Evolutionary conservation across 2,888 invertebrate species (phyloP).

Genomic region (Masnerella sp.): DNA sequence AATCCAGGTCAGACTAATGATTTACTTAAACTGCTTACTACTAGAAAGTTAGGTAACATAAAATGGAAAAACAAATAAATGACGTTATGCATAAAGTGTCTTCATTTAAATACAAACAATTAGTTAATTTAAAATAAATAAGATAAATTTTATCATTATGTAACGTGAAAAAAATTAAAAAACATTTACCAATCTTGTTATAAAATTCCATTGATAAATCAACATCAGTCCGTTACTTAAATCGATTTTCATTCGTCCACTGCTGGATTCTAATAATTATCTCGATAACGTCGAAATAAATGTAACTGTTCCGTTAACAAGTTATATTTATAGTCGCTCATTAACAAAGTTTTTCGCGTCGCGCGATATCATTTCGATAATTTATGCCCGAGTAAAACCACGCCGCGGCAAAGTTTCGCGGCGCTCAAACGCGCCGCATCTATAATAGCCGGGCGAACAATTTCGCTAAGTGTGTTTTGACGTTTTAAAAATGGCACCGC

Average conservation of each 20-base stretch:
- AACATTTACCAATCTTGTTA: slow-evolving; percentile 31
- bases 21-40: too few species aligned
- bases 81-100: too few species aligned
- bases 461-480: slow-evolving; percentile 37
- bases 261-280: slow-evolving; percentile 31
- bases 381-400: slow-evolving; percentile 8
- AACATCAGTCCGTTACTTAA: slow-evolving; percentile 18
- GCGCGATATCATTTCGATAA: slow-evolving; percentile 13
- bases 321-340: slow-evolving; percentile 19
- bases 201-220: slow-evolving; percentile 12
- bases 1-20: too few species aligned
- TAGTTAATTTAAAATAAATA: too few species aligned
- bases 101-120: too few species aligned
- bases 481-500: slow-evolving; percentile 26
- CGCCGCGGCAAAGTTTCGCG: slow-evolving; percentile 1
- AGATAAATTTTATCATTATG: too few species aligned
- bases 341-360: slow-evolving; percentile 20
- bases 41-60: too few species aligned
- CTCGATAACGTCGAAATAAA: slow-evolving; percentile 15
- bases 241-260: slow-evolving; percentile 21
- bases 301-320: slow-evolving; percentile 26
- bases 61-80: too few species aligned
- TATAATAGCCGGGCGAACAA: slow-evolving; percentile 29
- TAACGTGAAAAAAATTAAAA: slow-evolving; percentile 46
- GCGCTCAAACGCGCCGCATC: slow-evolving; percentile 9